phyloP scores from a whole-genome alignment of 2,888 invertebrate genomes.

The Napeogenes inachia region DNA sequence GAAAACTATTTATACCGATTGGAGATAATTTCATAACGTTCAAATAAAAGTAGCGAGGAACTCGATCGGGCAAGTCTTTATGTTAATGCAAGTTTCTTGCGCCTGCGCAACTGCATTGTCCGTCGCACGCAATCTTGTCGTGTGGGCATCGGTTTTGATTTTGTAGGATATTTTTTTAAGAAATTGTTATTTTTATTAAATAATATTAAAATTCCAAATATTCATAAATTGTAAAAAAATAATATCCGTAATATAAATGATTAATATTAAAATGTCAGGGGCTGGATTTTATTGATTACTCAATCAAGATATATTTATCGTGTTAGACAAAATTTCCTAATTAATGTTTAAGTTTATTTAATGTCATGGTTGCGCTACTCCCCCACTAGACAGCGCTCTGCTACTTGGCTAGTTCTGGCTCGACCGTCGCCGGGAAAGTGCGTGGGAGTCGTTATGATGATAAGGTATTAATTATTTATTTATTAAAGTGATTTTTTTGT shows the following conservation, averaged over 20 bases:
- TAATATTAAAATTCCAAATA: background rate
- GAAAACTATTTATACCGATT: no score
- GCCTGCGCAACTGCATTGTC: slow-evolving; percentile 32
- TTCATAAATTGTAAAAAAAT: background rate
- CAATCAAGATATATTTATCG: background rate
- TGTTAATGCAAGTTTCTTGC: slow-evolving; percentile 37
- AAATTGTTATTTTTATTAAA: background rate
- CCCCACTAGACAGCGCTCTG: slow-evolving; percentile 20
- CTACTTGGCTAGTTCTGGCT: slow-evolving; percentile 13
- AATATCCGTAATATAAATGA: background rate
- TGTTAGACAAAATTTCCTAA: background rate
- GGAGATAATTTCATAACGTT: slow-evolving; percentile 15
- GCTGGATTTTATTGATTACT: background rate
- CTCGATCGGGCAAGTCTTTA: slow-evolving; percentile 29
- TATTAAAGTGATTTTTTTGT: background rate
- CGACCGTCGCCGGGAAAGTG: slow-evolving; percentile 27
- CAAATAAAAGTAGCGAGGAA: slow-evolving; percentile 18
- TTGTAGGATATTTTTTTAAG: slow-evolving; percentile 12
- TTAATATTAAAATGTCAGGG: background rate
- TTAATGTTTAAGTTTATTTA: slow-evolving; percentile 2
- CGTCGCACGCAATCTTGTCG: slow-evolving; percentile 39
- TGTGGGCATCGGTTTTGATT: slow-evolving; percentile 26
- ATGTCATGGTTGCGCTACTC: slow-evolving; percentile 31
- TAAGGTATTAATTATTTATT: background rate
- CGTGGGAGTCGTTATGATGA: slow-evolving; percentile 5